phyloP scores from a whole-genome alignment of 2,113 vertebrate genomes.

The Bubo blakistoni region DNA sequence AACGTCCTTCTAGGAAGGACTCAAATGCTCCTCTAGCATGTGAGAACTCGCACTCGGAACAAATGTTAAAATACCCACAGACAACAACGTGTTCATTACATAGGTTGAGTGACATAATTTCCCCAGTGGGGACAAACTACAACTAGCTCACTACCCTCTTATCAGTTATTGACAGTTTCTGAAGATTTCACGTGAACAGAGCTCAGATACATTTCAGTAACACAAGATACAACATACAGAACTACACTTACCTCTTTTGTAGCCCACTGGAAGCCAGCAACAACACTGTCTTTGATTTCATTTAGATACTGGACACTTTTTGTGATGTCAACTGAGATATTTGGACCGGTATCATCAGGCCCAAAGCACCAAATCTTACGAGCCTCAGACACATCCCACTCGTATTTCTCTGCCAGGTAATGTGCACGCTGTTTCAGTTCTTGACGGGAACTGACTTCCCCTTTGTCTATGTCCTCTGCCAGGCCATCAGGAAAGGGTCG shows the following conservation, averaged over 20 bases:
- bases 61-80: background rate
- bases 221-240: background rate
- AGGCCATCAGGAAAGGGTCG: slow-evolving; percentile 69
- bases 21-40: background rate
- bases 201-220: background rate
- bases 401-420: slow-evolving; percentile 68
- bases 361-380: slow-evolving; percentile 69
- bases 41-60: background rate
- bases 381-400: slow-evolving; percentile 63
- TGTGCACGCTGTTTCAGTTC: slow-evolving; percentile 64
- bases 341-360: slow-evolving; percentile 50
- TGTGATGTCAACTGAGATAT: slow-evolving; percentile 52
- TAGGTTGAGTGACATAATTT: fast-evolving
- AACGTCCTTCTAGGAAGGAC: background rate
- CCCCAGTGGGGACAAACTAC: background rate
- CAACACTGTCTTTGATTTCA: slow-evolving; percentile 65
- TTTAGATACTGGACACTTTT: slow-evolving; percentile 67
- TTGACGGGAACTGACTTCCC: slow-evolving; percentile 66
- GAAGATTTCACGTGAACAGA: background rate
- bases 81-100: background rate
- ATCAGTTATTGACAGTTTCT: background rate
- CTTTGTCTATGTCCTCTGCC: slow-evolving; percentile 79
- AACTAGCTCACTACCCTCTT: background rate
- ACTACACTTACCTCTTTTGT: slow-evolving; percentile 60
- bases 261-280: slow-evolving; percentile 69